Percentiles rank a stretch among this genome's conserved stretches.
Conservation (phyloP, 2,797 vertebrate genomes). For the Lagodon rhomboides region DNA sequence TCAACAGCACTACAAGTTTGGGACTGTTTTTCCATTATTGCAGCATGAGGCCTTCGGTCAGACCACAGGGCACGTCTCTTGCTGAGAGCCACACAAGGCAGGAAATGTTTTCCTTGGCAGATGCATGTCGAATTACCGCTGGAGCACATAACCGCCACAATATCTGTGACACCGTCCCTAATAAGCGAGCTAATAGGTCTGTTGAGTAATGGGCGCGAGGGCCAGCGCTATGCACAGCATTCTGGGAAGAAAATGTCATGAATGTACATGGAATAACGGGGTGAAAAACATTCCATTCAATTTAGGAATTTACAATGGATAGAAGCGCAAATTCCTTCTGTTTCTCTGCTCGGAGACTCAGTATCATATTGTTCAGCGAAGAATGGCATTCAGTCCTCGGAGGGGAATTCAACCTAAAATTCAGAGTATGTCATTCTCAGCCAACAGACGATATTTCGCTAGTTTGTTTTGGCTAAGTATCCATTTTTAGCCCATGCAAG, state of each 20-base stretch:
- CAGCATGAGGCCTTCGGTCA: constrained; percentile 64
- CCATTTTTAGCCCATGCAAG: constrained; percentile 58
- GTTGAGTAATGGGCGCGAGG: constrained; percentile 66
- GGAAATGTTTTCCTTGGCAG: constrained; percentile 86
- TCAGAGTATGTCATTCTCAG: constrained; percentile 52
- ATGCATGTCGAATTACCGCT: constrained; percentile 80
- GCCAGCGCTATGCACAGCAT: constrained; percentile 57
- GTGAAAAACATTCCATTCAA: constrained; percentile 69
- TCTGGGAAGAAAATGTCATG: constrained; percentile 73
- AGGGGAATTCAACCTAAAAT: constrained; percentile 74
- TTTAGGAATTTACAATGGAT: constrained; percentile 69
- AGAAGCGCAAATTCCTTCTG: constrained; percentile 64
- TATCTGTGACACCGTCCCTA: constrained; percentile 73
- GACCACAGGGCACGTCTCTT: constrained; percentile 69
- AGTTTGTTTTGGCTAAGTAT: constrained; percentile 70
- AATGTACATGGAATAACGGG: constrained; percentile 64
- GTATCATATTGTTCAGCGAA: constrained; percentile 70
- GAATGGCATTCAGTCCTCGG: constrained; percentile 69
- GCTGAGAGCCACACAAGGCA: constrained; percentile 74
- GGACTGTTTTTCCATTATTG: constrained; percentile 69
- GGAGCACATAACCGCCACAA: constrained; percentile 71
- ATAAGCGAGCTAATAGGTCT: constrained; percentile 75
- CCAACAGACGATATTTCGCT: constrained; percentile 36
- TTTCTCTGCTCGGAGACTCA: constrained; percentile 65
- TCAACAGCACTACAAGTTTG: constrained; percentile 45